These are phyloP conservation scores for Ischnura elegans DNA, from an alignment of 2,888 invertebrate genomes.

Conservation along the genomic window DNA sequence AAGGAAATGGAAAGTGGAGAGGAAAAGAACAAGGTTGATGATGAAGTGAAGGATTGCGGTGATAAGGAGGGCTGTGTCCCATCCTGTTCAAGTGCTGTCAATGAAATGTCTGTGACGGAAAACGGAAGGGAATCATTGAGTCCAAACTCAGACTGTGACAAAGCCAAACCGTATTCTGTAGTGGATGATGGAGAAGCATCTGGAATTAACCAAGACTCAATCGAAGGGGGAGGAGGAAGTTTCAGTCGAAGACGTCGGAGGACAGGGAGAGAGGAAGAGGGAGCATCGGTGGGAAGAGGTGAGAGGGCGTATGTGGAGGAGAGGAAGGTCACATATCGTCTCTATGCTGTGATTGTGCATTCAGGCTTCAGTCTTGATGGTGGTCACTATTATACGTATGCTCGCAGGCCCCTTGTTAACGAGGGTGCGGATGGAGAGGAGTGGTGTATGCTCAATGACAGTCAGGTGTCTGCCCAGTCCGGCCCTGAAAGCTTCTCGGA, in stretches of 20 bases:
- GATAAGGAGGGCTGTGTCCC: constrained; percentile 23
- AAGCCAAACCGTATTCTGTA: not conserved
- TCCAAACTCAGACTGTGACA: not conserved
- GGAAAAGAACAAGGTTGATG: not conserved
- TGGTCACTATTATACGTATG: constrained; percentile 93
- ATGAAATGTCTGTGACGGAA: not conserved
- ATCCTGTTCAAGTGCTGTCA: constrained; percentile 25
- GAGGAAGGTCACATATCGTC: constrained; percentile 81
- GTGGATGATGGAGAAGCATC: constrained; percentile 21
- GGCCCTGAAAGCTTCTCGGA: constrained; percentile 75
- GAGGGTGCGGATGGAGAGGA: constrained; percentile 78
- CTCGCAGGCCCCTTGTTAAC: constrained; percentile 76
- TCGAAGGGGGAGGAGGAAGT: not conserved
- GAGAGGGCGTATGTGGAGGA: constrained; percentile 33
- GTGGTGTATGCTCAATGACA: constrained; percentile 92
- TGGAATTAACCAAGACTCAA: not conserved
- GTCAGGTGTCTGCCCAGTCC: constrained; percentile 79
- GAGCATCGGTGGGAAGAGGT: not conserved
- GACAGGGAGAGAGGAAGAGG: constrained; percentile 46
- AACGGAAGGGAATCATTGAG: not conserved
- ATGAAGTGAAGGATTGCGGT: not conserved
- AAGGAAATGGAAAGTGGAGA: constrained; percentile 37
- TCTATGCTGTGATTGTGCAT: constrained; percentile 92
- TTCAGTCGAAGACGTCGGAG: constrained; percentile 38
- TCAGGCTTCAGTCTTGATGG: constrained; percentile 90